These are phyloP conservation scores for Hipparchia sbordonii DNA, from an alignment of 2,888 invertebrate genomes.

Conservation along the genomic window DNA sequence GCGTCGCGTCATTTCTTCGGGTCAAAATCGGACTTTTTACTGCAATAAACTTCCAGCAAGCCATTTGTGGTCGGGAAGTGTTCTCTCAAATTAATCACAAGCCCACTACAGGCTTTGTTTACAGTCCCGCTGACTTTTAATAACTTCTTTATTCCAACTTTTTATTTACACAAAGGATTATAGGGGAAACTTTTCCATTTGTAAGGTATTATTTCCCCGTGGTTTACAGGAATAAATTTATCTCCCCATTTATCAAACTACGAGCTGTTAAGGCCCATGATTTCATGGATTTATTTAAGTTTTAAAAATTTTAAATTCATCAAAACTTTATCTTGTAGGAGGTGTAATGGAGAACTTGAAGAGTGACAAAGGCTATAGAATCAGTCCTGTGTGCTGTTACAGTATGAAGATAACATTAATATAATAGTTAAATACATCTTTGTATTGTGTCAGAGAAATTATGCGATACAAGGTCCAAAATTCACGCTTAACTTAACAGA, in stretches of 20 bases:
- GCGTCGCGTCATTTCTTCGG: conserved; percentile 69
- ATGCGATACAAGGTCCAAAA: not conserved
- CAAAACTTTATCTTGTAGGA: too few species aligned
- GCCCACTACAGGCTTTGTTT: conserved; percentile 63
- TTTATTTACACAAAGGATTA: conserved; percentile 33
- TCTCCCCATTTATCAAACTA: too few species aligned
- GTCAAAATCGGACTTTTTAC: conserved; percentile 73
- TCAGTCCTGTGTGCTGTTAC: too few species aligned
- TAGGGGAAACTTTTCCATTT: conserved; percentile 18
- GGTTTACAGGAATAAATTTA: not conserved
- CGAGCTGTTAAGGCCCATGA: too few species aligned
- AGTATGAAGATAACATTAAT: too few species aligned
- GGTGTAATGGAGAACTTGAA: too few species aligned
- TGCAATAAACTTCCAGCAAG: conserved; percentile 79
- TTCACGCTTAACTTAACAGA: not conserved
- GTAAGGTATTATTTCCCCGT: not conserved
- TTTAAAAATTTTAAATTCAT: too few species aligned
- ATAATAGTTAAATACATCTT: too few species aligned
- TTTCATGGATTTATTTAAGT: too few species aligned
- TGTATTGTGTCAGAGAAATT: not conserved
- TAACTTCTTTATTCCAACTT: conserved; percentile 60
- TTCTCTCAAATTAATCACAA: conserved; percentile 74
- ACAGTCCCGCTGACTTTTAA: conserved; percentile 55
- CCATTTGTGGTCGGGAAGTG: conserved; percentile 75
- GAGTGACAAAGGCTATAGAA: too few species aligned